Percentiles rank a stretch among this genome's conserved stretches.
Conservation (phyloP, 2,113 vertebrate genomes). For the Seriola aureovittata region DNA sequence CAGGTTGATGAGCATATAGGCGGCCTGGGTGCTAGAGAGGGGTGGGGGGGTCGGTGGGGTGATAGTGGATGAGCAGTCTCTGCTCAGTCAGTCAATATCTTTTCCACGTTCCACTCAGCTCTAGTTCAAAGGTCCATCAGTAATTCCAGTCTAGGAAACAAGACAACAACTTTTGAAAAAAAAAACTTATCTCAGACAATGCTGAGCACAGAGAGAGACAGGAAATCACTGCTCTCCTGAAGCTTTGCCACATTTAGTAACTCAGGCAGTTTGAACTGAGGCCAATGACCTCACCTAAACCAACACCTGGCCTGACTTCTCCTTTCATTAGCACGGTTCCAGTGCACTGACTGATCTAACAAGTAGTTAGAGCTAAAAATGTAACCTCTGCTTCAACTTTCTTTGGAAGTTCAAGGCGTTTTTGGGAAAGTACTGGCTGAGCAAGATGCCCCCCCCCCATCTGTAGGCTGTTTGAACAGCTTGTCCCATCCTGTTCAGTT, state of each 20-base stretch:
- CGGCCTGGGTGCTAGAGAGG: slow-evolving; percentile 20
- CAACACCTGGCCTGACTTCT: slow-evolving; percentile 66
- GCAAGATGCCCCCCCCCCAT: background rate
- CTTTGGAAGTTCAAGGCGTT: slow-evolving; percentile 61
- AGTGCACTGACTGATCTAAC: slow-evolving; percentile 21
- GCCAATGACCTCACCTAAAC: slow-evolving; percentile 35
- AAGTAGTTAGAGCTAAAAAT: slow-evolving; percentile 39
- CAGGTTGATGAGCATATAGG: slow-evolving; percentile 81
- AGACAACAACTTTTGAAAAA: slow-evolving; percentile 19
- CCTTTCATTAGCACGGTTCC: slow-evolving; percentile 73
- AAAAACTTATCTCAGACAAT: slow-evolving; percentile 10
- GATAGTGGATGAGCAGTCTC: background rate
- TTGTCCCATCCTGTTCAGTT: slow-evolving; percentile 80
- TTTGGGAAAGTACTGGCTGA: slow-evolving; percentile 58
- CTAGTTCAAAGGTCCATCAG: slow-evolving; percentile 47
- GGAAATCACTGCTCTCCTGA: background rate
- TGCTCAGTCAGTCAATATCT: slow-evolving; percentile 32
- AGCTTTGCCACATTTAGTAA: slow-evolving; percentile 14
- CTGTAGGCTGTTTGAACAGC: slow-evolving; percentile 67
- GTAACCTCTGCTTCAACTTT: slow-evolving; percentile 68
- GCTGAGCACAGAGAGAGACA: slow-evolving; percentile 6
- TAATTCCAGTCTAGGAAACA: slow-evolving; percentile 45
- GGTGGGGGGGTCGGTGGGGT: background rate
- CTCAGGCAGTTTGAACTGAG: slow-evolving; percentile 2
- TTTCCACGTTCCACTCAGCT: slow-evolving; percentile 3